Base-by-base conservation (phyloP, 2,113 vertebrate species). In the Hippocampus abdominalis region DNA sequence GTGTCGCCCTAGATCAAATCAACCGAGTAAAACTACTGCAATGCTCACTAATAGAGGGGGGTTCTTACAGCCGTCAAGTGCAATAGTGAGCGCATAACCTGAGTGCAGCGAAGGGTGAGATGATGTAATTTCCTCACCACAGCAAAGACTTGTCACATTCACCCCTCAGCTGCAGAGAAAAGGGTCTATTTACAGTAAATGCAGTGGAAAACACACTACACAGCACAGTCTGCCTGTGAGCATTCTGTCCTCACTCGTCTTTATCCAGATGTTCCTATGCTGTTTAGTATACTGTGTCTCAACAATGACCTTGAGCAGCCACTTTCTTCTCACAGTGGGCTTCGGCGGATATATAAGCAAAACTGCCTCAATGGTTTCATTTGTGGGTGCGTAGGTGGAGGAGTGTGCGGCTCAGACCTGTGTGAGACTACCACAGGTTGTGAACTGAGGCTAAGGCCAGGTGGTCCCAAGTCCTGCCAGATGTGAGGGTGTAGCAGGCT, bases 371-470 rank as follows among this genome's bases (percentile, higher is more conserved):
- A 75, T 48, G 64, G 72, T 75, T 79, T 78, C 62, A 48, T 18
- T 25, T 21, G 64, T 18, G 39, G 71, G 75, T 20, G 16, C 20
- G 48, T 5, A 51, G 48, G 48, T 6, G 18, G 48, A 20, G 6
- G 48, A 2, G 48, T 48, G 13, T 5, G 72, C 76, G 76, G 64
- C 56, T 51, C 72, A 72, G 74, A 64, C 64, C 61, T 40, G 42
- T 70, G 69, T 70, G 46, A 51, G 84, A 84, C 82, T 76, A 76
- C 81, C 77, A 12, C 76, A 65, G 81, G 79, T 77, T 82, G 73
- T 70, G 80, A 86, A 72, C 77, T 0, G 61, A 73, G 80, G 84
- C 85, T 88, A 82, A 82, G 76, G 82, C 77, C 81, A 78, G 79
- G 70, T 62, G 79, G 70, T 62, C 69, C 23, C 36, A 3, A 46